These are phyloP conservation scores for Stegastes partitus DNA, from an alignment of 2,113 vertebrate species.

Conservation along the genomic window DNA sequence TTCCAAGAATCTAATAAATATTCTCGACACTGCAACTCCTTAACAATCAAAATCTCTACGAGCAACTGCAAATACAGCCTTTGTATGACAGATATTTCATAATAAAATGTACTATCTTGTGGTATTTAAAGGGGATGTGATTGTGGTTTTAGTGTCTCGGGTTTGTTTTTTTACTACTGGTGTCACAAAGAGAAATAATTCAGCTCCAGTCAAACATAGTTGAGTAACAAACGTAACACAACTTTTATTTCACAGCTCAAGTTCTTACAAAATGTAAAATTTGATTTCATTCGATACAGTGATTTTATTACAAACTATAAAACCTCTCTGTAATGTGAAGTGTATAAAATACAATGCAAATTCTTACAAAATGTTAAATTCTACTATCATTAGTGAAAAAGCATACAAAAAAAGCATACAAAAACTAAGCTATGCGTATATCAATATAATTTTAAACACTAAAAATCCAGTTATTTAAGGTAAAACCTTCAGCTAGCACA, in stretches of 20 bases:
- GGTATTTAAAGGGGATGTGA: too few relatives aligned
- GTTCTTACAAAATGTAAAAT: slow-evolving; percentile 26
- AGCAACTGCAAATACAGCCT: not conserved
- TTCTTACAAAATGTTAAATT: slow-evolving; percentile 37
- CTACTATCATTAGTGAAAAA: slow-evolving; percentile 37
- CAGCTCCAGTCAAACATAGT: slow-evolving; percentile 34
- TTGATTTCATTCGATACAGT: slow-evolving; percentile 1
- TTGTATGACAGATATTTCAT: not conserved
- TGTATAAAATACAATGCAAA: slow-evolving; percentile 36
- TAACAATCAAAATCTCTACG: not conserved
- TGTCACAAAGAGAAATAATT: slow-evolving; percentile 17
- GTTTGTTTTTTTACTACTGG: too few relatives aligned
- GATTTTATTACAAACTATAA: slow-evolving; percentile 40
- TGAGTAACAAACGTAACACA: slow-evolving; percentile 27
- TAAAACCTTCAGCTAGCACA: slow-evolving; percentile 18
- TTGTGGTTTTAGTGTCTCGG: too few relatives aligned
- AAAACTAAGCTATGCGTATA: slow-evolving; percentile 21
- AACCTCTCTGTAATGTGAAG: slow-evolving; percentile 4
- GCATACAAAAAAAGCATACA: slow-evolving; percentile 22
- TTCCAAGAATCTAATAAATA: too few relatives aligned
- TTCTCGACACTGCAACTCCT: too few relatives aligned
- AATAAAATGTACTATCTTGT: not conserved
- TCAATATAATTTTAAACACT: slow-evolving; percentile 7
- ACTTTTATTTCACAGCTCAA: slow-evolving; percentile 30
- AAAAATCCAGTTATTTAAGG: slow-evolving; percentile 31